Percentiles rank a stretch among this genome's conserved stretches.
Evolutionary conservation across 2,888 invertebrate genomes (phyloP).

Genomic region (Amphipoea lucens): DNA sequence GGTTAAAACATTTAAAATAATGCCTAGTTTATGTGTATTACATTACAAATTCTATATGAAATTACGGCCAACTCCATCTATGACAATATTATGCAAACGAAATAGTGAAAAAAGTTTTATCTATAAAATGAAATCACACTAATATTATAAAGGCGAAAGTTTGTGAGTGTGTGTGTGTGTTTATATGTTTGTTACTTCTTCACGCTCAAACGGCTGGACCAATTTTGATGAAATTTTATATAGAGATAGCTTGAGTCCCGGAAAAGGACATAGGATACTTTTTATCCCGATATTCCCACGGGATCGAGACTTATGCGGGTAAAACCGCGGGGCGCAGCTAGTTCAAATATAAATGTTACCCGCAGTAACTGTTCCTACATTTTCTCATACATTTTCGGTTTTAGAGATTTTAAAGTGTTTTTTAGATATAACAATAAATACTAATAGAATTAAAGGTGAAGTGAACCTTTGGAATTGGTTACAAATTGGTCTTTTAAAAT

Average conservation of each 20-base stretch:
- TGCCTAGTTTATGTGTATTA: constrained; percentile 6
- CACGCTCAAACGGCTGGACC: too few relatives aligned
- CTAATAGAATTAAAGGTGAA: constrained; percentile 58
- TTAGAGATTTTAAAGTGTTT: constrained; percentile 42
- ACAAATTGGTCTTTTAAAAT: constrained; percentile 52
- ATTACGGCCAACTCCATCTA: not conserved
- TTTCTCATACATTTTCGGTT: constrained; percentile 43
- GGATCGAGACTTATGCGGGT: too few relatives aligned
- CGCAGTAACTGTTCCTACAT: constrained; percentile 36
- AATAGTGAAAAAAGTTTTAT: constrained; percentile 34
- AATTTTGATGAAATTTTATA: too few relatives aligned
- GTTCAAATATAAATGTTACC: constrained; percentile 32
- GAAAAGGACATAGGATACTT: too few relatives aligned
- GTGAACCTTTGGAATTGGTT: constrained; percentile 29
- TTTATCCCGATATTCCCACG: too few relatives aligned
- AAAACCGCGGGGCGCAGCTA: too few relatives aligned
- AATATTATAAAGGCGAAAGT: too few relatives aligned
- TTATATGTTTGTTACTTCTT: too few relatives aligned
- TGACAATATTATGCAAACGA: constrained; percentile 51
- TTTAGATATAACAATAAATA: constrained; percentile 45
- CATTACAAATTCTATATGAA: constrained; percentile 3
- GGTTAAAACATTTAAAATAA: constrained; percentile 12
- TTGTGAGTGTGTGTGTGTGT: too few relatives aligned
- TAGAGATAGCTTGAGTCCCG: too few relatives aligned
- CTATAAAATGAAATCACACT: constrained; percentile 38